A percentile compares a stretch with the other conserved stretches of the same genome.
Evolutionary conservation across 92 coral and sea anemone genomes (phyloP).

Genomic region (Pocillopora meandrina): DNA sequence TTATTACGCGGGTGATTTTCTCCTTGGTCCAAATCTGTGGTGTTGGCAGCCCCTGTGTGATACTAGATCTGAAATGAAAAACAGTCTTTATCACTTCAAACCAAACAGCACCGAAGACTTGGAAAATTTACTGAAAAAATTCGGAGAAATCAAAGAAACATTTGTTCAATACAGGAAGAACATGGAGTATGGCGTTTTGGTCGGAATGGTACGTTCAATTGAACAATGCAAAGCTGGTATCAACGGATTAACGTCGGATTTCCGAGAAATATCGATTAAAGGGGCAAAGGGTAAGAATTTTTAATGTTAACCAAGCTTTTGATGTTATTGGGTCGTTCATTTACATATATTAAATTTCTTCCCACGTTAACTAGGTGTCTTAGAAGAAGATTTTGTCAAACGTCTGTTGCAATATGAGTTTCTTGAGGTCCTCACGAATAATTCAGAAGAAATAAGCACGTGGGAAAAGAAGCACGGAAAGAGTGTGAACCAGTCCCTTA

Average conservation of each 20-base stretch:
- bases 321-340: background rate
- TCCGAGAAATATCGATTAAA: conserved; percentile 53
- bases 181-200: conserved; percentile 67
- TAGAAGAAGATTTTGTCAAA: conserved; percentile 64
- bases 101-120: conserved; percentile 55
- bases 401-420: conserved; percentile 47
- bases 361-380: conserved; percentile 56
- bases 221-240: conserved; percentile 75
- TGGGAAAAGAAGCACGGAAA: conserved; percentile 64
- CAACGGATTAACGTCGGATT: conserved; percentile 57
- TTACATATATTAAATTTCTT: background rate
- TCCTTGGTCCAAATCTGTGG: conserved; percentile 77
- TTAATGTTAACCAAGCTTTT: background rate
- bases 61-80: conserved; percentile 35
- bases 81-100: conserved; percentile 34
- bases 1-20: conserved; percentile 79
- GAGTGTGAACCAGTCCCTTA: conserved; percentile 60
- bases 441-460: conserved; percentile 39
- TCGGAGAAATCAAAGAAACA: conserved; percentile 47
- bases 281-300: conserved; percentile 59
- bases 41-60: conserved; percentile 79
- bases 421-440: conserved; percentile 42
- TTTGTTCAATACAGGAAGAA: conserved; percentile 66
- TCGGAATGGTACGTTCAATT: conserved; percentile 74
- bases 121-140: conserved; percentile 39